Percentiles rank a stretch among this genome's conserved stretches.
These are phyloP conservation scores for Euwallacea fornicatus DNA, from an alignment of 1,140 invertebrate genomes.

Conservation along the genomic window DNA sequence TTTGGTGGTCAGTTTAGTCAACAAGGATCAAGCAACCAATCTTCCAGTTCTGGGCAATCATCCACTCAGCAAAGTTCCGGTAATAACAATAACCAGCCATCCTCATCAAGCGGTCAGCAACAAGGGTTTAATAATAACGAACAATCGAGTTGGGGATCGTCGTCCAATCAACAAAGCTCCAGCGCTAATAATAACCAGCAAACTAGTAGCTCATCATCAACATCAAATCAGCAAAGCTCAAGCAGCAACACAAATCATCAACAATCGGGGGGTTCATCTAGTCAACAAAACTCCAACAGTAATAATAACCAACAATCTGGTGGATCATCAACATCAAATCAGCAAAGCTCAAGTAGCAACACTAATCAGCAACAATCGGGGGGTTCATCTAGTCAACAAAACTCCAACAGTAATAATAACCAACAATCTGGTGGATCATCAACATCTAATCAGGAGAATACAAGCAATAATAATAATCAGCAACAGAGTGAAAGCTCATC, in stretches of 20 bases:
- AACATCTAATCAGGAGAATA: constrained; percentile 1
- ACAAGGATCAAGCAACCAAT: too few species aligned
- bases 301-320: neutral
- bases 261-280: constrained; percentile 14
- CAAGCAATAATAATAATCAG: constrained; percentile 16
- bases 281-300: constrained; percentile 10
- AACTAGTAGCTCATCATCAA: neutral
- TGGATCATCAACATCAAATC: constrained; percentile 13
- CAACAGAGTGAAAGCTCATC: constrained; percentile 15
- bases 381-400: constrained; percentile 18
- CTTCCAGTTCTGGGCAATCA: neutral
- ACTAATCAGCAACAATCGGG: constrained; percentile 11
- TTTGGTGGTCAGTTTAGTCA: too few species aligned
- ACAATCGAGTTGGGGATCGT: constrained; percentile 4
- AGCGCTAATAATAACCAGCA: constrained; percentile 7
- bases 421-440: constrained; percentile 1
- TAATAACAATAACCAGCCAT: neutral
- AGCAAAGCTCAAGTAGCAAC: constrained; percentile 23
- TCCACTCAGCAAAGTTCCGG: constrained; percentile 13
- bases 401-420: neutral
- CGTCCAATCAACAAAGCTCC: constrained; percentile 9
- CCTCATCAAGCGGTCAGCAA: constrained; percentile 4
- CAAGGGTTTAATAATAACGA: constrained; percentile 14
- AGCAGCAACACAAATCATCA: constrained; percentile 3
- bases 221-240: constrained; percentile 27